A percentile compares a stretch with the other conserved stretches of the same genome.
Conservation (phyloP, 1,140 invertebrate genomes). For the Ceratina calcarata region DNA sequence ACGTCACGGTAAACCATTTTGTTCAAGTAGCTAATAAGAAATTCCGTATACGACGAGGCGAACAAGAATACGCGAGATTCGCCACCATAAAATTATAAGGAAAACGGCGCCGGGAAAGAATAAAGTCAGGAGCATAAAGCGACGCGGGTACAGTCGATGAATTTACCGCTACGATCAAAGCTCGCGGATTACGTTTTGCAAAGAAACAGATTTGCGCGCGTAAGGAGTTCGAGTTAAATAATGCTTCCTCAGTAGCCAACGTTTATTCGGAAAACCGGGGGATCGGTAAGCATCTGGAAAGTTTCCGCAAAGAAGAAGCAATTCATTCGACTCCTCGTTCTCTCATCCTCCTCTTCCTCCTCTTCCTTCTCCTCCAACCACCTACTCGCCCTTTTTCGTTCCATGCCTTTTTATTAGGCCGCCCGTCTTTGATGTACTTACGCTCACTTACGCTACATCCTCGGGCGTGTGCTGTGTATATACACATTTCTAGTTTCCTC, state of each 20-base stretch:
- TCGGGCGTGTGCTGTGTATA: neutral
- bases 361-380: no score
- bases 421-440: conserved; percentile 51
- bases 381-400: neutral
- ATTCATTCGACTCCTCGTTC: conserved; percentile 27
- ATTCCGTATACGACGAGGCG: no score
- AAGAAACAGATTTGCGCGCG: neutral
- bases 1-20: no score
- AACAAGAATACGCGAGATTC: no score
- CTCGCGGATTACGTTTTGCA: no score
- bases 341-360: no score
- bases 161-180: neutral
- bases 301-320: conserved; percentile 24
- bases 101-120: neutral
- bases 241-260: neutral
- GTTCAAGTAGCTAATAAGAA: no score
- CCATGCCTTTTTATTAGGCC: conserved; percentile 46
- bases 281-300: neutral
- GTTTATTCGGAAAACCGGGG: neutral
- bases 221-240: conserved; percentile 12
- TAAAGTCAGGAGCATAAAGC: neutral
- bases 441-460: conserved; percentile 36
- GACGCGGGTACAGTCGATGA: neutral
- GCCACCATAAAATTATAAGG: no score
- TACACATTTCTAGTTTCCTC: neutral